Percentiles rank a stretch among this genome's conserved stretches.
Evolutionary conservation across 1,140 invertebrate species (phyloP).

Genomic region (Elysia chlorotica): DNA sequence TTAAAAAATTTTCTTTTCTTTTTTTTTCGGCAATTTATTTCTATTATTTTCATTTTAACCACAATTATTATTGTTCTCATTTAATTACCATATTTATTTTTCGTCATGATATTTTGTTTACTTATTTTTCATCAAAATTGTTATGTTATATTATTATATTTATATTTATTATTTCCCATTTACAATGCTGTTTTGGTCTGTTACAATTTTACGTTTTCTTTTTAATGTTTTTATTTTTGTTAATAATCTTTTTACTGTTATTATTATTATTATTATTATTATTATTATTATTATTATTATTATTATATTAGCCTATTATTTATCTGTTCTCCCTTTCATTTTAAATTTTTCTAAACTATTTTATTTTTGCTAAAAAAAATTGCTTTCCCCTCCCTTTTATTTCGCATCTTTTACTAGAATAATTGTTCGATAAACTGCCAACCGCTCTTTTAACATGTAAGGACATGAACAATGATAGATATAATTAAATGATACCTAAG

Average conservation of each 20-base stretch:
- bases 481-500: too few relatives aligned
- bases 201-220: neutral
- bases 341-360: neutral
- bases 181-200: neutral
- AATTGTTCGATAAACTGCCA: neutral
- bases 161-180: neutral
- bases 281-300: constrained; percentile 1
- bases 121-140: too few relatives aligned
- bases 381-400: neutral
- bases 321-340: neutral
- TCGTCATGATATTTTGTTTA: too few relatives aligned
- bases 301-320: neutral
- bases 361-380: neutral
- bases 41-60: too few relatives aligned
- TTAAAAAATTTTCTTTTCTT: too few relatives aligned
- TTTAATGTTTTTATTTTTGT: neutral
- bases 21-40: too few relatives aligned
- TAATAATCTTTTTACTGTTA: neutral
- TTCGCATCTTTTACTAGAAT: neutral
- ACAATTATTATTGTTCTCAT: too few relatives aligned
- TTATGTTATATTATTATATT: neutral
- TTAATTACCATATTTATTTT: too few relatives aligned
- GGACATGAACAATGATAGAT: too few relatives aligned
- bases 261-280: constrained; percentile 1
- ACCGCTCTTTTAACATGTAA: too few relatives aligned